A percentile compares a stretch with the other conserved stretches of the same genome.
These are phyloP conservation scores for Chironomus tepperi DNA, from an alignment of 1,140 invertebrate species.

Conservation along the genomic window DNA sequence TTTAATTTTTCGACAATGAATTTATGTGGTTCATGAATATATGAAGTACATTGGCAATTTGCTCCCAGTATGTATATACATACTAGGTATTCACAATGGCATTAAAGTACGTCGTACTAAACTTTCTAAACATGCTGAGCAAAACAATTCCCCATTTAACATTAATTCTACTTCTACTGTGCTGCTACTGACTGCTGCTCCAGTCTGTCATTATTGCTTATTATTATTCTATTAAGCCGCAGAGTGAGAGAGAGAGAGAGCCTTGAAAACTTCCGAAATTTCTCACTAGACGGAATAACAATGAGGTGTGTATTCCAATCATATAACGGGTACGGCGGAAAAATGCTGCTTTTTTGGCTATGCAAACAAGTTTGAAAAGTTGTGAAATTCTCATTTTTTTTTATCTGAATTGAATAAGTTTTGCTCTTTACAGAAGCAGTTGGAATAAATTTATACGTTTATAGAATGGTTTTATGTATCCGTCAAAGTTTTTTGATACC, in stretches of 20 bases:
- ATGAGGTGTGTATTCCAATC: neutral
- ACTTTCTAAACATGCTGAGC: slow-evolving; percentile 6
- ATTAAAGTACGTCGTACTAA: neutral
- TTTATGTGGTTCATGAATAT: no score
- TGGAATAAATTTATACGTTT: neutral
- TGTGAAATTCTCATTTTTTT: neutral
- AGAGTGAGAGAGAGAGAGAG: neutral
- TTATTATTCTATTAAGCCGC: neutral
- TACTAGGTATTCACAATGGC: neutral
- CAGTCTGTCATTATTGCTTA: neutral
- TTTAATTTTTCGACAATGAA: no score
- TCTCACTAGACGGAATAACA: neutral
- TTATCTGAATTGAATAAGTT: neutral
- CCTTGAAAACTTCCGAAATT: slow-evolving; percentile 12
- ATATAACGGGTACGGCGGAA: neutral
- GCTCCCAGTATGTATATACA: neutral
- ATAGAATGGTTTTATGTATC: no score
- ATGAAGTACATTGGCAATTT: neutral
- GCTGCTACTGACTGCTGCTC: neutral
- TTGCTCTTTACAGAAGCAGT: neutral
- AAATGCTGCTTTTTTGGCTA: no score
- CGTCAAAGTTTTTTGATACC: no score
- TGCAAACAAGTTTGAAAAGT: no score
- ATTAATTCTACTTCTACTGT: neutral
- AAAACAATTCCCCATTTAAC: neutral